Evolutionary conservation across 1,140 invertebrate genomes (phyloP).

Genomic region (Drosophila sp.): DNA sequence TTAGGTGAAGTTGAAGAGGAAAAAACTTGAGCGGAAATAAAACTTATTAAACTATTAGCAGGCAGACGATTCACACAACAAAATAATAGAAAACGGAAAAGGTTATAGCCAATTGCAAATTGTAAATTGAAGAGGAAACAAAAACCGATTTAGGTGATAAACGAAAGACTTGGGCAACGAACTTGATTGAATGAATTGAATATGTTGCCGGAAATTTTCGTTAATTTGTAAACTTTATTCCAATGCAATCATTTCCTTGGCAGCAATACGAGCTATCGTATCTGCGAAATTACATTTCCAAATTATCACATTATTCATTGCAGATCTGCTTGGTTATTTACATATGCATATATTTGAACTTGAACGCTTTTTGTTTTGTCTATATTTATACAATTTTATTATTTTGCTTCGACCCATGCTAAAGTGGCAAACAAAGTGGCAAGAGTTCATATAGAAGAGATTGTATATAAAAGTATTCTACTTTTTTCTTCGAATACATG

Average conservation of each 20-base stretch:
- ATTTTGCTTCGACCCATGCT: no score
- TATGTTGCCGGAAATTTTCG: constrained; percentile 1
- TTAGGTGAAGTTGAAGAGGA: constrained; percentile 12
- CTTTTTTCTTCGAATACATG: no score
- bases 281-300: no score
- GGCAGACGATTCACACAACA: neutral
- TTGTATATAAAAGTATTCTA: no score
- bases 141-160: constrained; percentile 9
- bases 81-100: constrained; percentile 1
- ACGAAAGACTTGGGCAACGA: constrained; percentile 77
- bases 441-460: no score
- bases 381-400: no score
- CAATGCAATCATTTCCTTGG: neutral
- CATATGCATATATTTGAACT: no score
- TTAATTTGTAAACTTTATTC: neutral
- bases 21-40: neutral
- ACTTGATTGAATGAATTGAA: constrained; percentile 45
- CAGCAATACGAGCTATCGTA: neutral
- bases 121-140: constrained; percentile 3
- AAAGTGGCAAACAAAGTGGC: no score
- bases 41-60: constrained; percentile 8
- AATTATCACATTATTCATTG: neutral
- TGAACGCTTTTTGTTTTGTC: no score
- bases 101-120: constrained; percentile 3
- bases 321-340: neutral